Evolutionary conservation across 2,888 invertebrate species (phyloP), one percentile per base, ranked within the genome.

Genomic region (Piscicola geometra): DNA sequence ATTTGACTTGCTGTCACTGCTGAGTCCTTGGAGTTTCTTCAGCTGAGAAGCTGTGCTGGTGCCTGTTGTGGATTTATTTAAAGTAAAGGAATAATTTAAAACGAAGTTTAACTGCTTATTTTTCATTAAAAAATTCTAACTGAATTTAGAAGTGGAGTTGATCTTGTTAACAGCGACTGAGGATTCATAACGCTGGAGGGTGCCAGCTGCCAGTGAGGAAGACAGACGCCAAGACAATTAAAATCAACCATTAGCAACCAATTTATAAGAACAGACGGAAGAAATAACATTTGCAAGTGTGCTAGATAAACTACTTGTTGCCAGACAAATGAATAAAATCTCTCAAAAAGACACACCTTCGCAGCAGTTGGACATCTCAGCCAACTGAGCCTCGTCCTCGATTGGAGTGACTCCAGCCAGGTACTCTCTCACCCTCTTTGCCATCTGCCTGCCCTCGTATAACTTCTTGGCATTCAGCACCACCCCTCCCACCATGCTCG

Each of bases 391-490:
- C 86, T 98, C 98, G 83, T 97, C 94, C 21, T 91, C 92, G 81
- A 93, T 92, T 9, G 93, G 93, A 81, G 93, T 91, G 88, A 98
- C 90, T 82, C 93, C 92, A 80, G 92, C 91, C 77, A 99, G 88
- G 87, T 99, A 99, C 1, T 97, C 93, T 85, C 96, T 95, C 3
- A 98, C 97, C 76, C 96, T 89, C 35, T 97, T 89, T 76, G 96
- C 95, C 98, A 98, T 98, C 87, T 97, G 94, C 47, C 97, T 94
- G 88, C 96, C 96, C 86, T 97, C 97, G 86, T 94, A 97, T 94
- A 97, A 96, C 86, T 95, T 96, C 87, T 96, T 95, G 73, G 94
- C 93, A 86, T 97, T 96, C 2, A 93, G 60, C 41, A 41, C 15
- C 41, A 9, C 41, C 41, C 41, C 15, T 41, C 9, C 41, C 41